A percentile compares a stretch with the other conserved stretches of the same genome.
phyloP scores from a whole-genome alignment of 2,797 vertebrate species.

The Anguilla pacifica region DNA sequence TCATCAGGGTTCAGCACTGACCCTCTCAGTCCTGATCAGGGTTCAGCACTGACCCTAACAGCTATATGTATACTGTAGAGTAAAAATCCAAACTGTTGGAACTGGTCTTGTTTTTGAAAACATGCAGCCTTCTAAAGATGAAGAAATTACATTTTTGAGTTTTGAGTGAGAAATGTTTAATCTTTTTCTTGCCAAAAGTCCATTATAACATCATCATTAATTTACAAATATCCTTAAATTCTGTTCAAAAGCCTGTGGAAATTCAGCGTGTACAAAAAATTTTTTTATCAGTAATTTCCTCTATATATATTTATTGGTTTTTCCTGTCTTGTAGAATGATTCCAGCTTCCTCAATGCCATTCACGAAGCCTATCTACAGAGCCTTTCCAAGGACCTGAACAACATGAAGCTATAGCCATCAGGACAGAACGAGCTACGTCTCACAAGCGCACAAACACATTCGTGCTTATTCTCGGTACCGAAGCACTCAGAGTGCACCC shows the following conservation, averaged over 20 bases:
- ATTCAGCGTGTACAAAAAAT: too few relatives aligned
- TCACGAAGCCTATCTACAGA: conserved; percentile 91
- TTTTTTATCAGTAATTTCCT: neutral
- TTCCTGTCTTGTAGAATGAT: conserved; percentile 80
- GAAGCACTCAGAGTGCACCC: neutral
- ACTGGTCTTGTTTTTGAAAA: too few relatives aligned
- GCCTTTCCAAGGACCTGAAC: conserved; percentile 82
- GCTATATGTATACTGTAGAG: too few relatives aligned
- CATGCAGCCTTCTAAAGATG: too few relatives aligned
- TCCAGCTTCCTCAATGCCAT: conserved; percentile 87
- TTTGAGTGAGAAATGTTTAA: too few relatives aligned
- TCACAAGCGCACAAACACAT: neutral
- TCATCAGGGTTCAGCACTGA: neutral
- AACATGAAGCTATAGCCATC: conserved; percentile 80
- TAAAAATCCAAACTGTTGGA: too few relatives aligned
- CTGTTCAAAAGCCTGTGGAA: too few relatives aligned
- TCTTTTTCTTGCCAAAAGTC: too few relatives aligned
- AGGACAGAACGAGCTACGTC: neutral
- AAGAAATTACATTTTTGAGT: too few relatives aligned
- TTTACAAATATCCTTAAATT: too few relatives aligned
- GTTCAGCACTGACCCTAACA: neutral
- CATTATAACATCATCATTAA: too few relatives aligned
- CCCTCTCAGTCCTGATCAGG: neutral
- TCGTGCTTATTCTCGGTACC: conserved; percentile 12
- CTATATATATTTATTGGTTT: neutral